Evolutionary conservation across 2,888 invertebrate genomes (phyloP).

Genomic region (Himalopsyche kuldschensis): DNA sequence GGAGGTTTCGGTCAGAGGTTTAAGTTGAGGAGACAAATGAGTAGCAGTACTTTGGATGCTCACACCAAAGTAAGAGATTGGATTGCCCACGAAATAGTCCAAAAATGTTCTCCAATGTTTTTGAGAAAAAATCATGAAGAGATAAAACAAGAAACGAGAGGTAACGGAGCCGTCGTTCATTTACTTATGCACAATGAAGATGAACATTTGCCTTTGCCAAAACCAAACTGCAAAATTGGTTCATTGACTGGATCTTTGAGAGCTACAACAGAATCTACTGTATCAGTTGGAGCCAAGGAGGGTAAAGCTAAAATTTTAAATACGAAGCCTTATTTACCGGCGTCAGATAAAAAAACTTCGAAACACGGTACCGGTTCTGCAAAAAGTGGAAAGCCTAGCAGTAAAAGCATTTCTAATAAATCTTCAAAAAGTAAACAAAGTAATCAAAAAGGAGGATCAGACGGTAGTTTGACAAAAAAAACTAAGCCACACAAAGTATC

Average conservation of each 20-base stretch:
- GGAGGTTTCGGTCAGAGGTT: constrained; percentile 63
- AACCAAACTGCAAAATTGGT: constrained; percentile 37
- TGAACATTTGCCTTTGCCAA: constrained; percentile 15
- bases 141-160: constrained; percentile 13
- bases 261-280: constrained; percentile 50
- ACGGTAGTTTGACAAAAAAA: constrained; percentile 31
- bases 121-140: constrained; percentile 51
- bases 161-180: constrained; percentile 12
- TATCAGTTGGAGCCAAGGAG: constrained; percentile 42
- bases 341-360: constrained; percentile 16
- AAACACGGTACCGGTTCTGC: neutral
- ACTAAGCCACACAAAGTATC: constrained; percentile 69
- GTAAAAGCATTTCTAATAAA: constrained; percentile 54
- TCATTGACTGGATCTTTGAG: constrained; percentile 51
- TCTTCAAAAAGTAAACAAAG: constrained; percentile 49
- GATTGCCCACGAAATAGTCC: constrained; percentile 79
- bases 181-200: constrained; percentile 9
- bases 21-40: constrained; percentile 71
- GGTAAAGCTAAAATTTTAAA: constrained; percentile 18
- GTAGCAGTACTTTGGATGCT: constrained; percentile 80
- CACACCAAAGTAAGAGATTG: constrained; percentile 85
- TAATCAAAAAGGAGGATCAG: constrained; percentile 21
- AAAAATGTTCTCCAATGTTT: constrained; percentile 70
- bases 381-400: constrained; percentile 19
- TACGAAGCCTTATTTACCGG: constrained; percentile 12